Percentiles rank a stretch among this genome's conserved stretches.
phyloP scores from a whole-genome alignment of 2,113 vertebrate genomes.

The Climacteris rufus region DNA sequence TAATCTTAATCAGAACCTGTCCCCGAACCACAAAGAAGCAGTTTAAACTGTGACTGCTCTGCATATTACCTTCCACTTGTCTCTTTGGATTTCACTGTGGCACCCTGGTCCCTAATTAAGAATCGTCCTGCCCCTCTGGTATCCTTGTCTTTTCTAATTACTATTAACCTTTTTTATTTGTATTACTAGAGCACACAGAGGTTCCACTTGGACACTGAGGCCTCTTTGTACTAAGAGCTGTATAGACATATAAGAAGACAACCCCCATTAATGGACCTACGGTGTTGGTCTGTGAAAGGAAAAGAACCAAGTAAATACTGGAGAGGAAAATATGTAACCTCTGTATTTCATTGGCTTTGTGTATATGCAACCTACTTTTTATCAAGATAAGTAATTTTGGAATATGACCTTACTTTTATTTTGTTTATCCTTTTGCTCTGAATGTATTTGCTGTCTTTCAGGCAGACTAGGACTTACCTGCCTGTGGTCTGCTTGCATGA shows the following conservation, averaged over 20 bases:
- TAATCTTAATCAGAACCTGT: constrained; percentile 24
- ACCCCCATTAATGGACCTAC: neutral
- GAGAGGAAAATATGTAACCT: neutral
- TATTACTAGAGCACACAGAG: neutral
- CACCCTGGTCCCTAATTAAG: constrained; percentile 10
- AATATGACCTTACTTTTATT: neutral
- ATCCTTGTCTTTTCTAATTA: constrained; percentile 32
- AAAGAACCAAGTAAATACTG: neutral
- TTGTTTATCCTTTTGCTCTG: neutral
- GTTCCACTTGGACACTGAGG: constrained; percentile 1
- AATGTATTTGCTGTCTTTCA: neutral
- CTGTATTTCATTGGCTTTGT: neutral
- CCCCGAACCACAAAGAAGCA: neutral
- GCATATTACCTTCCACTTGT: neutral
- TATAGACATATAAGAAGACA: neutral
- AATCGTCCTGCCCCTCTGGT: neutral
- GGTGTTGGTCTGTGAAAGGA: neutral
- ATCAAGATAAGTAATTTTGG: neutral
- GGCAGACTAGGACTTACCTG: neutral
- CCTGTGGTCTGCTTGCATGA: neutral
- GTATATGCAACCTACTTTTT: neutral
- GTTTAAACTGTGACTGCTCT: neutral
- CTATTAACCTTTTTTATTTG: constrained; percentile 34
- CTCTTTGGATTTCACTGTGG: neutral
- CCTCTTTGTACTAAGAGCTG: neutral